A percentile compares a stretch with the other conserved stretches of the same genome.
Conservation (phyloP, 2,797 vertebrate species). For the Acomys russatus region DNA sequence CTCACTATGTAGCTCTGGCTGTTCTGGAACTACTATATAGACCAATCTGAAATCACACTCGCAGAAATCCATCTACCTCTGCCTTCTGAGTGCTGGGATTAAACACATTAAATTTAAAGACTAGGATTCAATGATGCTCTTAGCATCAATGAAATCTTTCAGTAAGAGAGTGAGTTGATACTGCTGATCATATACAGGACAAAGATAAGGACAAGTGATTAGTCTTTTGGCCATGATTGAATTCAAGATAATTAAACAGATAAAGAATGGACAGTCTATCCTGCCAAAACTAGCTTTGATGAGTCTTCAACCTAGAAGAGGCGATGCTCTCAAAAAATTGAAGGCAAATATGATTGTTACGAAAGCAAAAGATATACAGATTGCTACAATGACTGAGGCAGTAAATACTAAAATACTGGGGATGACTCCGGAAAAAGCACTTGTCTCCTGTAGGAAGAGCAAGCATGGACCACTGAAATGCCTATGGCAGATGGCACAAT, state of each 20-base stretch:
- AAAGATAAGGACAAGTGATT: neutral
- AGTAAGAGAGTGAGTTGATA: neutral
- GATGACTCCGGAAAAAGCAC: neutral
- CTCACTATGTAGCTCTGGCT: neutral
- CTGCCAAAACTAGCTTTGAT: neutral
- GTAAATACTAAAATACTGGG: neutral
- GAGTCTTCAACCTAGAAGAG: neutral
- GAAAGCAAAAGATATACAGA: neutral
- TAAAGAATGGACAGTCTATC: neutral
- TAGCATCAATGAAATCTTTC: neutral
- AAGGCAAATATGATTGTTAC: neutral
- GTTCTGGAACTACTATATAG: neutral
- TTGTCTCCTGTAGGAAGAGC: neutral
- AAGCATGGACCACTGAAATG: neutral
- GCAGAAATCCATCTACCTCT: no score
- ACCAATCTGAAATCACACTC: neutral
- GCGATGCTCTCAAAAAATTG: neutral
- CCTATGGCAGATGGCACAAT: neutral
- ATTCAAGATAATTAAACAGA: constrained; percentile 27
- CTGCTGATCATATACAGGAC: neutral
- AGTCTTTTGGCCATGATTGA: neutral
- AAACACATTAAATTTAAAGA: constrained; percentile 92
- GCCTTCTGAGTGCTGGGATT: neutral
- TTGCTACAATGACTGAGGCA: neutral
- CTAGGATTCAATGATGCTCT: constrained; percentile 91